Conservation (phyloP, 2,888 invertebrate species). For the Drosophila anomalipes region DNA sequence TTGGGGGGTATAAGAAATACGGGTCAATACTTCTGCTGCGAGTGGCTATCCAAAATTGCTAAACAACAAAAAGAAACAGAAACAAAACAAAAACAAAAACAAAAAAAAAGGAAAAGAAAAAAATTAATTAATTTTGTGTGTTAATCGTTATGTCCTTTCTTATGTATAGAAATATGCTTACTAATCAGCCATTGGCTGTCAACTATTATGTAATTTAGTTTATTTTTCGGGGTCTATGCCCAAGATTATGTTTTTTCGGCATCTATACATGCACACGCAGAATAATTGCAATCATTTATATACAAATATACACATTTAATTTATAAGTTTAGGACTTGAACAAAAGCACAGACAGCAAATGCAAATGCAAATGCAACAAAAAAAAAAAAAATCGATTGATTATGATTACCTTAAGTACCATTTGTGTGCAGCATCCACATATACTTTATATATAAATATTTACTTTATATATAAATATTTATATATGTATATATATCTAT, state of each 20-base stretch:
- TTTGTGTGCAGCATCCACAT: constrained; percentile 27
- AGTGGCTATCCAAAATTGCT: constrained; percentile 3
- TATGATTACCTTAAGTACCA: constrained; percentile 29
- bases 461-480: constrained; percentile 8
- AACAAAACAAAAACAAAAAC: neutral
- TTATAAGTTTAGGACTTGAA: constrained; percentile 27
- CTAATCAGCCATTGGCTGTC: constrained; percentile 31
- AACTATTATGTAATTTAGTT: constrained; percentile 45
- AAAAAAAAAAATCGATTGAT: constrained; percentile 6
- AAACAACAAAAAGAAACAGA: neutral
- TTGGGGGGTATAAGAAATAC: constrained; percentile 1
- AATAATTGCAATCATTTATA: constrained; percentile 21
- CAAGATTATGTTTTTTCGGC: constrained; percentile 13
- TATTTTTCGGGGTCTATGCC: constrained; percentile 13
- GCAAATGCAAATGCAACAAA: constrained; percentile 38
- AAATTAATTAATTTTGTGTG: constrained; percentile 35
- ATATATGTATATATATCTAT: constrained; percentile 11
- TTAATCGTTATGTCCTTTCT: constrained; percentile 52
- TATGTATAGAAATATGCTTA: constrained; percentile 39
- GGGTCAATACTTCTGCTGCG: constrained; percentile 17
- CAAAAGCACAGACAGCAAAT: constrained; percentile 37
- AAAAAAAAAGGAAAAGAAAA: neutral
- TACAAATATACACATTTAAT: constrained; percentile 15
- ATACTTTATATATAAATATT: constrained; percentile 13
- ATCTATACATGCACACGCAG: constrained; percentile 3